Evolutionary conservation across 2,113 vertebrate species (phyloP).

Genomic region (Podiceps cristatus): DNA sequence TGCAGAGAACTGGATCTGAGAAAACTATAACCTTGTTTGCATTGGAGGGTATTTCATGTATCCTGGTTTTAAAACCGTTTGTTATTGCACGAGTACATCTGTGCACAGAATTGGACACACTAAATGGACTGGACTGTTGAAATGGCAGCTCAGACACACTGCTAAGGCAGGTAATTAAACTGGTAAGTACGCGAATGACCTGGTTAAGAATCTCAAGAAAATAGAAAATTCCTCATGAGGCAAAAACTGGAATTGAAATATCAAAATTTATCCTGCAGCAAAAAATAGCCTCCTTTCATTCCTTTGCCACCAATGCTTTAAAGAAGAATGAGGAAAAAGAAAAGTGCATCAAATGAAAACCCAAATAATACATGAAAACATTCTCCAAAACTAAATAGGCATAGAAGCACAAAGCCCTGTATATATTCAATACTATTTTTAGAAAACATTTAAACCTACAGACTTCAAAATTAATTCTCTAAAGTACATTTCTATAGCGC

Average conservation of each 20-base stretch:
- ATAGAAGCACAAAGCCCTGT: conserved; percentile 51
- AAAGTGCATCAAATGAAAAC: conserved; percentile 45
- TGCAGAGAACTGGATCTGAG: conserved; percentile 4
- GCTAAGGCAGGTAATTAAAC: conserved; percentile 50
- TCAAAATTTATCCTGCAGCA: conserved; percentile 56
- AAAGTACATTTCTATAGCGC: conserved; percentile 34
- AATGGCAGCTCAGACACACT: not conserved
- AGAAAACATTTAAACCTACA: conserved; percentile 61
- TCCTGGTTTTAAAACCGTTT: not conserved
- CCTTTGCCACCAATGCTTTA: conserved; percentile 47
- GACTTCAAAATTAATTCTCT: conserved; percentile 65
- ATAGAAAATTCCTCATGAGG: conserved; percentile 65
- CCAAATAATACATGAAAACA: conserved; percentile 72
- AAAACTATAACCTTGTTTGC: not conserved
- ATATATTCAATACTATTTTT: conserved; percentile 54
- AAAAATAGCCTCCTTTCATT: conserved; percentile 68
- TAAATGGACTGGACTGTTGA: not conserved
- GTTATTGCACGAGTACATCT: not conserved
- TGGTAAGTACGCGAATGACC: conserved; percentile 5
- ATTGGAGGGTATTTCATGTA: not conserved
- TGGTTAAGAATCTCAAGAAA: conserved; percentile 57
- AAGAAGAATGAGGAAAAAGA: conserved; percentile 40
- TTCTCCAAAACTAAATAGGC: conserved; percentile 56
- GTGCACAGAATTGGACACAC: not conserved
- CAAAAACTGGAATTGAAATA: conserved; percentile 64